Percentiles rank a stretch among this genome's conserved stretches.
Conservation (phyloP, 2,797 vertebrate genomes). For the Hypotaenidia philippensis region DNA sequence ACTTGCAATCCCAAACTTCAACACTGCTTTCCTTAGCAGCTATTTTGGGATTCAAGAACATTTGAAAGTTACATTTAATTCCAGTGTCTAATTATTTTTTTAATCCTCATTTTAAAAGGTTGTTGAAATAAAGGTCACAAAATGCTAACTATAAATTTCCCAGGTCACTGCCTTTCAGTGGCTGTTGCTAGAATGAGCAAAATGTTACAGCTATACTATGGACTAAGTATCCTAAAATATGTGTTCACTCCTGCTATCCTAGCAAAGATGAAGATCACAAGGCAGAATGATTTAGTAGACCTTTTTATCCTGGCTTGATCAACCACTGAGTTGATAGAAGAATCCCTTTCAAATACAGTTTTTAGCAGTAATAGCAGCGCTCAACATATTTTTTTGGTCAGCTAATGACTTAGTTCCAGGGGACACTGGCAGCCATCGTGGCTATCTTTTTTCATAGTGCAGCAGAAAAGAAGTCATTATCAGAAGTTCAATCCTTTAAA, state of each 20-base stretch:
- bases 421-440: not conserved
- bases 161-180: conserved; percentile 17
- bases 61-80: conserved; percentile 49
- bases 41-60: conserved; percentile 48
- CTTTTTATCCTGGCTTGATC: not conserved
- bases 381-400: not conserved
- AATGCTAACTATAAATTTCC: conserved; percentile 26
- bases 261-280: not conserved
- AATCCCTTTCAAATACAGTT: not conserved
- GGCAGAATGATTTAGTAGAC: not conserved
- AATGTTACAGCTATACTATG: not conserved
- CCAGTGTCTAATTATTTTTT: conserved; percentile 44
- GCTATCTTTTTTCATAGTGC: not conserved
- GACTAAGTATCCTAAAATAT: not conserved
- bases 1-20: conserved; percentile 10
- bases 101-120: conserved; percentile 13
- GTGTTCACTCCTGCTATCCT: not conserved
- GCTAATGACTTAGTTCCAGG: not conserved
- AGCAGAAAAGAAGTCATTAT: not conserved
- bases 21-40: not conserved
- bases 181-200: conserved; percentile 2
- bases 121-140: conserved; percentile 47
- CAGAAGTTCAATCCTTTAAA: not conserved
- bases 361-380: not conserved
- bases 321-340: not conserved